Conservation (phyloP, 35 echinoderm and acorn worm species). For the Heliocidaris tuberculata region DNA sequence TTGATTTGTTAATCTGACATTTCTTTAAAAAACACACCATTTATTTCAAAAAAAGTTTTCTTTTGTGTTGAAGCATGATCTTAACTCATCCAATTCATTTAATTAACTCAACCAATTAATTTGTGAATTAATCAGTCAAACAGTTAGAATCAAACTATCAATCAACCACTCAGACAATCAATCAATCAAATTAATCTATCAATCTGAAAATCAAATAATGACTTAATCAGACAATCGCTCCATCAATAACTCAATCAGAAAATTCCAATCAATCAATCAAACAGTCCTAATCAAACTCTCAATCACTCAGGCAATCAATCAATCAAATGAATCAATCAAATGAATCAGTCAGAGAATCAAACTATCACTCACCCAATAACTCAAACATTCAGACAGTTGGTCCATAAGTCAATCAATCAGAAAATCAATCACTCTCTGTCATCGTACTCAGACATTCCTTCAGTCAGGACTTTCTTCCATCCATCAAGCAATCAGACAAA, state of each 20-base stretch:
- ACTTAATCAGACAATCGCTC: background rate
- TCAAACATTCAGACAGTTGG: background rate
- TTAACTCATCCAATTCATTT: too few relatives aligned
- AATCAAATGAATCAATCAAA: background rate
- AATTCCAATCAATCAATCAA: background rate
- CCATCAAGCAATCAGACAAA: constrained; percentile 14
- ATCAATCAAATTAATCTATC: too few relatives aligned
- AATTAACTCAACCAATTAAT: too few relatives aligned
- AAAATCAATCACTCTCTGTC: constrained; percentile 32
- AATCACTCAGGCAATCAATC: background rate
- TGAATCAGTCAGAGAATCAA: background rate
- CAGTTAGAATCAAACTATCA: background rate
- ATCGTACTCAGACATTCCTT: background rate
- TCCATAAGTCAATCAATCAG: background rate
- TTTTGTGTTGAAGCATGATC: too few relatives aligned
- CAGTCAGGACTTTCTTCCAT: constrained; percentile 1
- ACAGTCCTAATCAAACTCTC: background rate
- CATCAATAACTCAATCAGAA: background rate
- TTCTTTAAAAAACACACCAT: too few relatives aligned
- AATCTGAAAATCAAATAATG: background rate
- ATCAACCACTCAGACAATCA: background rate
- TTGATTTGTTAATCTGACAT: too few relatives aligned
- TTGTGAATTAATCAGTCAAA: background rate
- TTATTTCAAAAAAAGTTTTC: too few relatives aligned
- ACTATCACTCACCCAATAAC: background rate